Base-by-base conservation (phyloP, 2,888 invertebrate species). In the Cryptocephalus moraei region DNA sequence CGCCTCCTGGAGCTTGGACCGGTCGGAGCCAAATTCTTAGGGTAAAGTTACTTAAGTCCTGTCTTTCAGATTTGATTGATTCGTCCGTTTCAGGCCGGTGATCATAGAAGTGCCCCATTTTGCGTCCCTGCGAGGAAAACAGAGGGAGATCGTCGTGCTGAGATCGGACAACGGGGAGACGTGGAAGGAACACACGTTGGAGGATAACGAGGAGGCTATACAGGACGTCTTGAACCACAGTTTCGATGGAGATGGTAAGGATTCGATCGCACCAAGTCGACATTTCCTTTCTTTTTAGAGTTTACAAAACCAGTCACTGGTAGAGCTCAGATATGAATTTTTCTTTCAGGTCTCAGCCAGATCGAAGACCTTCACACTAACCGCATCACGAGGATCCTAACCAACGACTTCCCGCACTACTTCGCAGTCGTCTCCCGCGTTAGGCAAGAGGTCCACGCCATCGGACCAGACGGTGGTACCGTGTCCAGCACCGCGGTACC, bases 81-180 rank as follows among this genome's bases (percentile, higher is more conserved):
- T 6, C 22, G 33, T 12, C 42, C 46, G 14, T 49, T 71, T 14
- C 68, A 91, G 91, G 44, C 92, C 92, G 2, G 91, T 93, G 4
- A 85, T 95, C 52, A 82, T 96, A 60, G 95, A 96, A 72, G 89
- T 97, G 53, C 99, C 99, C 0, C 96, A 99, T 72, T 97, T 95
- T 74, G 97, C 97, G 0, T 91, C 96, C 0, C 73, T 93, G 46
- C 81, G 92, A 49, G 94, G 92, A 49, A 86, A 85, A 58, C 97
- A 99, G 68, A 81, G 99, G 6, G 99, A 99, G 76, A 92, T 99
- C 43, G 87, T 96, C 34, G 88, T 99, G 56, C 74, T 99, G 52
- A 81, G 97, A 43, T 95, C 95, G 4, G 97, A 99, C 71, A 94
- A 96, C 62, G 99, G 99, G 12, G 95, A 97, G 70, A 91, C 89